Conservation (phyloP, 2,113 vertebrate species). For the Steatornis caripensis region DNA sequence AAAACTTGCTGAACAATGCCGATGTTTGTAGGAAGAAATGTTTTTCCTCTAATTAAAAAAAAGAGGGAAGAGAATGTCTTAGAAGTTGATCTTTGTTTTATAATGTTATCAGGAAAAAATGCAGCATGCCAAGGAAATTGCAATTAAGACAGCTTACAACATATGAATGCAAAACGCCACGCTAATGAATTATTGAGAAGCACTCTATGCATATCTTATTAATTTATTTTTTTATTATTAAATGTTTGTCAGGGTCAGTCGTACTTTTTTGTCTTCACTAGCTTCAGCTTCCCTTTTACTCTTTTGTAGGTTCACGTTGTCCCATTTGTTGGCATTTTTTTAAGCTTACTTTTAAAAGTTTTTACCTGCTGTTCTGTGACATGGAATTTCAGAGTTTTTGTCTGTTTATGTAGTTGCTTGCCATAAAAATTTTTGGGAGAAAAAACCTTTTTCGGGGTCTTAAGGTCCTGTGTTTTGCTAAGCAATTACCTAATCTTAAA, state of each 20-base stretch:
- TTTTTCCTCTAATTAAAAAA: background rate
- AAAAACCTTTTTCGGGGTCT: background rate
- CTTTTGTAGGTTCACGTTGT: background rate
- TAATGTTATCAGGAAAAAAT: background rate
- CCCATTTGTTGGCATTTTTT: background rate
- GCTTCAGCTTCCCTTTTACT: background rate
- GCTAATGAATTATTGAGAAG: background rate
- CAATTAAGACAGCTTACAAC: background rate
- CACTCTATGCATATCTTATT: background rate
- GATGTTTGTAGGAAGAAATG: background rate
- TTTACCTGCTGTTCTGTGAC: background rate
- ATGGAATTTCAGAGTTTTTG: background rate
- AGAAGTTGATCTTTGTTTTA: background rate
- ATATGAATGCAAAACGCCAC: background rate
- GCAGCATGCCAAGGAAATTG: background rate
- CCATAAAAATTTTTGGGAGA: background rate
- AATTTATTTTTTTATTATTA: background rate
- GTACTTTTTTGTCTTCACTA: background rate
- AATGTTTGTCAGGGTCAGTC: background rate
- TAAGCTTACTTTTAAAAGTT: background rate
- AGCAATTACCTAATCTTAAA: background rate
- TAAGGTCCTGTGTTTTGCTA: background rate
- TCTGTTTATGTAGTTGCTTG: background rate
- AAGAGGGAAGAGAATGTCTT: accelerated
- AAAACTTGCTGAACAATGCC: background rate